Conservation (phyloP, 1,140 invertebrate species). For the Matsumurasca onukii region DNA sequence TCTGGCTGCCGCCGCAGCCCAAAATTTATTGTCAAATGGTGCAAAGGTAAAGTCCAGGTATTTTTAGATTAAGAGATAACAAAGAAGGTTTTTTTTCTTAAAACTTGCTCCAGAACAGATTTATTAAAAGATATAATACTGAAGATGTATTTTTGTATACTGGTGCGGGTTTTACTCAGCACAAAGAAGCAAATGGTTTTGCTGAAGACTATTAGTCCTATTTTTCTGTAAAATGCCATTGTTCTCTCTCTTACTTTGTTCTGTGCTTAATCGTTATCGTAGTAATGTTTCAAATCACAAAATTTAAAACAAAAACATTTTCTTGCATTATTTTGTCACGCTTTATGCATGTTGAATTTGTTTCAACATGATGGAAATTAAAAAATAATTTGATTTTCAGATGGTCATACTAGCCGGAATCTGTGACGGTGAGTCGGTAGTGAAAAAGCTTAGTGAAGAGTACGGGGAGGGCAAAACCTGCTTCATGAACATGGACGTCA, state of each 20-base stretch:
- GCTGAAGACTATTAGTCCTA: too few species aligned
- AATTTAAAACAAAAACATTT: too few species aligned
- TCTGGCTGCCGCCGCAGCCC: constrained; percentile 62
- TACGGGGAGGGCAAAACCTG: constrained; percentile 33
- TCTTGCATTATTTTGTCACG: too few species aligned
- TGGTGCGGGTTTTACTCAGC: too few species aligned
- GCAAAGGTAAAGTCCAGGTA: constrained; percentile 57
- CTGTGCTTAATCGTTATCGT: too few species aligned
- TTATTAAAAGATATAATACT: background rate
- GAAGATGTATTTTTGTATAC: background rate
- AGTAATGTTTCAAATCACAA: too few species aligned
- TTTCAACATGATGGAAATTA: too few species aligned
- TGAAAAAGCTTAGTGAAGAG: constrained; percentile 22
- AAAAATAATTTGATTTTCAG: constrained; percentile 19
- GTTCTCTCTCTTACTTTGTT: too few species aligned
- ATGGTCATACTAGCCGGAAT: constrained; percentile 32
- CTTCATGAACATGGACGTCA: constrained; percentile 34
- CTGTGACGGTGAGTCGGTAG: constrained; percentile 32
- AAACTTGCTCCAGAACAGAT: background rate
- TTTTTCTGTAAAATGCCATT: too few species aligned
- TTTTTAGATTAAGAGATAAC: background rate
- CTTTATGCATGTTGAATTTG: too few species aligned
- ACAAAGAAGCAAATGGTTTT: too few species aligned
- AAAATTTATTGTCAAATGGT: constrained; percentile 65
- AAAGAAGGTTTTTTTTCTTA: background rate